A percentile compares a stretch with the other conserved stretches of the same genome.
These are phyloP conservation scores for Bergia puertoricense DNA, from an alignment of 92 coral and sea anemone genomes.

Conservation along the genomic window DNA sequence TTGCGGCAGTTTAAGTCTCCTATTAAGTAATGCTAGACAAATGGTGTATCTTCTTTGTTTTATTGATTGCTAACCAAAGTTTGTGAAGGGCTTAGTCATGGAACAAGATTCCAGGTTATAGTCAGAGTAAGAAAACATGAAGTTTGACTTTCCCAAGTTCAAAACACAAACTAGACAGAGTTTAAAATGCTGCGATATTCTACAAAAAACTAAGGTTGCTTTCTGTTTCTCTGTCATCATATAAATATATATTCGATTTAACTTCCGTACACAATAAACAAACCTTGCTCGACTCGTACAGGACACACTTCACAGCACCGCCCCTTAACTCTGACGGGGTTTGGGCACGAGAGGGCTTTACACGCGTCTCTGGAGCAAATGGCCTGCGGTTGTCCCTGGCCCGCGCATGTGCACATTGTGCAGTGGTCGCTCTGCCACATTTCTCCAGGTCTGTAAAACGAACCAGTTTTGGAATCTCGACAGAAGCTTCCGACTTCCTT, in stretches of 20 bases:
- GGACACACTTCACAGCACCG: constrained; percentile 92
- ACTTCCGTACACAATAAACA: neutral
- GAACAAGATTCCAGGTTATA: too few species aligned
- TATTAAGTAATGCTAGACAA: too few species aligned
- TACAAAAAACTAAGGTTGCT: too few species aligned
- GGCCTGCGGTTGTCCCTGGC: constrained; percentile 62
- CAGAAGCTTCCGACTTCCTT: constrained; percentile 68
- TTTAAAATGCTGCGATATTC: too few species aligned
- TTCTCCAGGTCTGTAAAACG: constrained; percentile 82
- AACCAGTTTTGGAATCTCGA: constrained; percentile 85
- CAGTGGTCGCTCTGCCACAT: constrained; percentile 97
- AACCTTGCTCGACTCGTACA: constrained; percentile 65
- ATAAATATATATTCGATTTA: too few species aligned
- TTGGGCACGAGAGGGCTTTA: constrained; percentile 56
- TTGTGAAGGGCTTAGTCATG: too few species aligned
- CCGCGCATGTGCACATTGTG: constrained; percentile 85
- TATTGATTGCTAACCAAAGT: too few species aligned
- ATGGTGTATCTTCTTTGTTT: too few species aligned
- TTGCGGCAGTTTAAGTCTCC: too few species aligned
- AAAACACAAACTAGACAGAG: too few species aligned
- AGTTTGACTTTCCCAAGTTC: too few species aligned
- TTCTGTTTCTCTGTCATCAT: neutral
- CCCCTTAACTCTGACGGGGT: constrained; percentile 71
- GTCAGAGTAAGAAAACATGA: too few species aligned
- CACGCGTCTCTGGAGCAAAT: constrained; percentile 76